Evolutionary conservation across 2,113 vertebrate species (phyloP).

Genomic region (Cyprinodon variegatus): DNA sequence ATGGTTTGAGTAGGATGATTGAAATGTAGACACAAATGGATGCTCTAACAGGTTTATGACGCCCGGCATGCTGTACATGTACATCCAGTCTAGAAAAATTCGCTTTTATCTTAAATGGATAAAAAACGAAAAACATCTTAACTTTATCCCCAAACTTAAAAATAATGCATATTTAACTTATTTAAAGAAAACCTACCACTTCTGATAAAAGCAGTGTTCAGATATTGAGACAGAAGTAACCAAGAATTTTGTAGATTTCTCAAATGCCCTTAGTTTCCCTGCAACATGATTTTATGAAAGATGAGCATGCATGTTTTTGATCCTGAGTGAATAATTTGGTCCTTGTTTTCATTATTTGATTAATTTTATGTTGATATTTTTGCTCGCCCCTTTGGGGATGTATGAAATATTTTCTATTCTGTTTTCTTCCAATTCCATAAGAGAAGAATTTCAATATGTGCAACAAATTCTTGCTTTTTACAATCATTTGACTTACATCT

Average conservation of each 20-base stretch:
- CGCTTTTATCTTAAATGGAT: too few species aligned
- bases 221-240: neutral
- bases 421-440: neutral
- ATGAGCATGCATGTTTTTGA: neutral
- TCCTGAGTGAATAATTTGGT: neutral
- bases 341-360: neutral
- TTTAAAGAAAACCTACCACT: too few species aligned
- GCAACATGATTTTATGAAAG: neutral
- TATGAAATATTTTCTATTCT: neutral
- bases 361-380: neutral
- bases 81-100: too few species aligned
- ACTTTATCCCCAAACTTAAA: too few species aligned
- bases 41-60: too few species aligned
- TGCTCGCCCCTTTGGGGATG: too few species aligned
- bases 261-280: neutral
- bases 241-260: neutral
- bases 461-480: neutral
- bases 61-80: too few species aligned
- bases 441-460: neutral
- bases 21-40: too few species aligned
- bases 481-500: neutral
- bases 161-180: too few species aligned
- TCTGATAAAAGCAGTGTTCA: too few species aligned
- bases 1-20: too few species aligned
- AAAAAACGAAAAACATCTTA: too few species aligned